Evolutionary conservation across 2,797 vertebrate species (phyloP).

Genomic region (Mycteria americana): DNA sequence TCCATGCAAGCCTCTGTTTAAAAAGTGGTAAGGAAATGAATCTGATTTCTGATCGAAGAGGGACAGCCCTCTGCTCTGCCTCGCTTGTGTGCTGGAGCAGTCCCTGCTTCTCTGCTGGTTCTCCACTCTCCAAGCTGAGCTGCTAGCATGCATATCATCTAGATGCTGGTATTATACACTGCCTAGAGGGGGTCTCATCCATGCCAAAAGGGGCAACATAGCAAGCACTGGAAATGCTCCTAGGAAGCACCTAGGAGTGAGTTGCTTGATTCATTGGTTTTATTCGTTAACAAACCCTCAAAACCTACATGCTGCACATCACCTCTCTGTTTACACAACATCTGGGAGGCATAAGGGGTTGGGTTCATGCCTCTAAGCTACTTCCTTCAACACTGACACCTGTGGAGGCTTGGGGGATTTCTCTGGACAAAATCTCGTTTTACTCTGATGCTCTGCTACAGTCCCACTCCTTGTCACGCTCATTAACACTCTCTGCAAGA

Average conservation of each 20-base stretch:
- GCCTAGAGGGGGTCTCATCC: background rate
- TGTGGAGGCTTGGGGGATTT: background rate
- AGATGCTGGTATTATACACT: background rate
- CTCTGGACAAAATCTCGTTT: background rate
- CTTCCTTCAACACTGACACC: background rate
- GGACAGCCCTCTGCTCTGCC: background rate
- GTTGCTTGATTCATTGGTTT: background rate
- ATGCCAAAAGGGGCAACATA: background rate
- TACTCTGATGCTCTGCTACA: background rate
- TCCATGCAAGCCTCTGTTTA: background rate
- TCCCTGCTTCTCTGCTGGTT: background rate
- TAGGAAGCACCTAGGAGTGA: background rate
- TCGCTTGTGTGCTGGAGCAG: background rate
- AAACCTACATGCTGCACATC: background rate
- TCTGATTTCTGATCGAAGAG: background rate
- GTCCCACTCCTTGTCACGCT: background rate
- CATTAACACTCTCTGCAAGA: constrained; percentile 18
- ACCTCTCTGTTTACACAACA: background rate
- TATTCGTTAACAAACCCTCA: background rate
- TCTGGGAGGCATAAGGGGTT: background rate
- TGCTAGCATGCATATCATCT: background rate
- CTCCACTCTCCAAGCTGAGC: background rate
- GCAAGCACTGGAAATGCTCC: background rate
- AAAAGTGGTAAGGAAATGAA: background rate
- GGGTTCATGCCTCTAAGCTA: background rate